Evolutionary conservation across 2,113 vertebrate genomes (phyloP).

Genomic region (Acanthochromis polyacanthus): DNA sequence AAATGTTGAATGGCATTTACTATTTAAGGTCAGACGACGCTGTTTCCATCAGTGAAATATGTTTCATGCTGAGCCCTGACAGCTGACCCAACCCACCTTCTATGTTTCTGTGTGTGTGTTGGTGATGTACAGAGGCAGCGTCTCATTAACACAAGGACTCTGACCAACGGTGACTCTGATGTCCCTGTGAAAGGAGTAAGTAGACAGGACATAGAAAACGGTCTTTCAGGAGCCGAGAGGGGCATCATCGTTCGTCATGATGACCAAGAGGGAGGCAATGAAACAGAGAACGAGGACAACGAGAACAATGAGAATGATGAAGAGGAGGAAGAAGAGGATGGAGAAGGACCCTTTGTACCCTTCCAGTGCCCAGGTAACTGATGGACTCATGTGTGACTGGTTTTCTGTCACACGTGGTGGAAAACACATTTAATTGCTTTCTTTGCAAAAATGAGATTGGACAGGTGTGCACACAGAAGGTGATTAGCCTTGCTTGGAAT

Average conservation of each 20-base stretch:
- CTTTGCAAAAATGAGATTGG: too few relatives aligned
- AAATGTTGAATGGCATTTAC: too few relatives aligned
- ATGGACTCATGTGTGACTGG: background rate
- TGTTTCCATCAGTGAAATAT: too few relatives aligned
- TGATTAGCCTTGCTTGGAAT: too few relatives aligned
- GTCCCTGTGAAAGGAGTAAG: conserved; percentile 88
- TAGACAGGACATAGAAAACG: conserved; percentile 90
- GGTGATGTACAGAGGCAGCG: conserved; percentile 90
- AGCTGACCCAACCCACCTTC: background rate
- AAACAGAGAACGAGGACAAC: conserved; percentile 92
- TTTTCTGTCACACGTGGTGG: background rate
- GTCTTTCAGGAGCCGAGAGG: conserved; percentile 87
- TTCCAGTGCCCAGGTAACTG: conserved; percentile 90
- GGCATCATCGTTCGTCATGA: conserved; percentile 74
- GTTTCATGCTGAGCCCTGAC: too few relatives aligned
- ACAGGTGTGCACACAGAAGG: too few relatives aligned
- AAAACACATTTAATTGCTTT: too few relatives aligned
- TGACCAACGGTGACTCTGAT: conserved; percentile 94
- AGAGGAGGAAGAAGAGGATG: conserved; percentile 92
- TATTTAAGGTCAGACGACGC: too few relatives aligned
- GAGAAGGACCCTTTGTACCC: conserved; percentile 91
- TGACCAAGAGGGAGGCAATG: conserved; percentile 85
- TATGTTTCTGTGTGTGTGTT: conserved; percentile 13
- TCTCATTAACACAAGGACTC: conserved; percentile 90
- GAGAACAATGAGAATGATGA: conserved; percentile 92